Conservation (phyloP, 2,113 vertebrate genomes). For the Pangasianodon hypophthalmus region DNA sequence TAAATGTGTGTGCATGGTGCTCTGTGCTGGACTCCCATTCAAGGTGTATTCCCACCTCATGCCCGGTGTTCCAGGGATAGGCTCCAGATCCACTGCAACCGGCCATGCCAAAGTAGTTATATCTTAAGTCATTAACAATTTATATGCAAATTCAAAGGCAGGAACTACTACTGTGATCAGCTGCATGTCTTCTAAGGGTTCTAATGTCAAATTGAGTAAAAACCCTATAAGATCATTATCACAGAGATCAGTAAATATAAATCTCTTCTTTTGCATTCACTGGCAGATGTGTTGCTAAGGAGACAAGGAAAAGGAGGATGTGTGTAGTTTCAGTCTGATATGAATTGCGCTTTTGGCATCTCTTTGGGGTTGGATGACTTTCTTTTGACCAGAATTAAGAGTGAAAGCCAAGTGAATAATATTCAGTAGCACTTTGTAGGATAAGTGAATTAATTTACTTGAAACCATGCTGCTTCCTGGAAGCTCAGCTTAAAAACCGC, state of each 20-base stretch:
- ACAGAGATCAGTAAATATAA: constrained; percentile 40
- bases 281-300: constrained; percentile 67
- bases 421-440: constrained; percentile 51
- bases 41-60: background rate
- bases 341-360: constrained; percentile 60
- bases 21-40: background rate
- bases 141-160: background rate
- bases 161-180: background rate
- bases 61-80: background rate
- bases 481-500: constrained; percentile 45
- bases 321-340: constrained; percentile 60
- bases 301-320: constrained; percentile 59
- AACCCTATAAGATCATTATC: background rate
- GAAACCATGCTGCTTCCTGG: constrained; percentile 43
- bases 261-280: constrained; percentile 65
- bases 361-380: constrained; percentile 56
- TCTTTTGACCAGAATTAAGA: constrained; percentile 47
- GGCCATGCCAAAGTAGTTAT: background rate
- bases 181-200: background rate
- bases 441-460: constrained; percentile 53
- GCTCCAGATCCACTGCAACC: background rate
- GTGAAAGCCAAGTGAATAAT: constrained; percentile 54
- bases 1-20: background rate
- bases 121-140: background rate
- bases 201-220: background rate